These are phyloP conservation scores for Eristalis tenax DNA, from an alignment of 2,888 invertebrate species.

Conservation along the genomic window DNA sequence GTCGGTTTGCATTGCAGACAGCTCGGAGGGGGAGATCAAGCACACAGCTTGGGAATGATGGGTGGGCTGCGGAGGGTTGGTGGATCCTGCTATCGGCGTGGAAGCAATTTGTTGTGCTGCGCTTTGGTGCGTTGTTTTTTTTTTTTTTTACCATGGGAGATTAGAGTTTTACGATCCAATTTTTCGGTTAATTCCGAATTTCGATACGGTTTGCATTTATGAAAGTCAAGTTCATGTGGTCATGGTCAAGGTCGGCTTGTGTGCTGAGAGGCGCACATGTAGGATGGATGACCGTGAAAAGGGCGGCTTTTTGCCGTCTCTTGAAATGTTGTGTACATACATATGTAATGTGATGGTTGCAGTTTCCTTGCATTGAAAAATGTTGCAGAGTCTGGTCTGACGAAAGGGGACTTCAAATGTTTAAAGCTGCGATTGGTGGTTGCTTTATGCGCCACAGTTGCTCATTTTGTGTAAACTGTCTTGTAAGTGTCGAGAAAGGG, in stretches of 20 bases:
- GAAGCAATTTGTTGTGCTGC: background rate
- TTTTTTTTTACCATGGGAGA: background rate
- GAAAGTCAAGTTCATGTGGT: background rate
- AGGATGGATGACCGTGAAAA: background rate
- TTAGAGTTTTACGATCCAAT: slow-evolving; percentile 10
- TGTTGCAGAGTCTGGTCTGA: too few relatives aligned
- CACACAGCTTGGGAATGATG: background rate
- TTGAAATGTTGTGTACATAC: background rate
- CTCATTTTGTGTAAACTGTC: too few relatives aligned
- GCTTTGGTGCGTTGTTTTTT: too few relatives aligned
- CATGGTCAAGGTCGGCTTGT: background rate
- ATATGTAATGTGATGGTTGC: background rate
- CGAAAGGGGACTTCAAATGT: too few relatives aligned
- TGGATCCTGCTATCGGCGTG: background rate
- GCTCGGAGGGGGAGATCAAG: background rate
- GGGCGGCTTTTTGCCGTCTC: too few relatives aligned
- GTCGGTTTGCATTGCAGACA: background rate
- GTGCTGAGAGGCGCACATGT: background rate
- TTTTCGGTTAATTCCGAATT: slow-evolving; percentile 7
- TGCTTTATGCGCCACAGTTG: too few relatives aligned
- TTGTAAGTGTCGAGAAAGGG: too few relatives aligned
- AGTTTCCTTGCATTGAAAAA: too few relatives aligned
- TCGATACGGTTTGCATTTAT: background rate
- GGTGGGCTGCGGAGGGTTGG: background rate
- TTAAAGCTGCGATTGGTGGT: too few relatives aligned